These are phyloP conservation scores for Neodontobutis hainanensis DNA, from an alignment of 2,113 vertebrate species.

Conservation along the genomic window DNA sequence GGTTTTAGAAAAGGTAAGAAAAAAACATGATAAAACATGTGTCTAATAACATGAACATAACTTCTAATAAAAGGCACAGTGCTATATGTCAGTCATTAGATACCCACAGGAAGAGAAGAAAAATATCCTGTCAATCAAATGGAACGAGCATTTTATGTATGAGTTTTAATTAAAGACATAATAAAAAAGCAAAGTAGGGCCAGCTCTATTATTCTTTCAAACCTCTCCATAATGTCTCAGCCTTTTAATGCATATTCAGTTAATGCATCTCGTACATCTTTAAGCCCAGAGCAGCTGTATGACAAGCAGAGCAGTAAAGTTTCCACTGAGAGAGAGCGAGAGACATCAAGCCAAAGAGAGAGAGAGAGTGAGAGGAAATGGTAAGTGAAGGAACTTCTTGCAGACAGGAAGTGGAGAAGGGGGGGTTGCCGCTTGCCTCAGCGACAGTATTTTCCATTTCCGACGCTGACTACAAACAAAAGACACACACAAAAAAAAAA, in stretches of 20 bases:
- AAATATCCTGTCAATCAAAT: constrained; percentile 2
- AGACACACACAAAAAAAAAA: constrained; percentile 51
- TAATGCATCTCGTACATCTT: constrained; percentile 36
- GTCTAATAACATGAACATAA: neutral
- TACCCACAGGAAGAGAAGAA: constrained; percentile 3
- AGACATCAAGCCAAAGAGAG: constrained; percentile 36
- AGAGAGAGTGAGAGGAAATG: constrained; percentile 74
- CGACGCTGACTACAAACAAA: constrained; percentile 77
- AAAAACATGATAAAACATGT: too few species aligned
- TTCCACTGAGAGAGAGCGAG: constrained; percentile 70
- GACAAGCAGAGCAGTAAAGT: constrained; percentile 59
- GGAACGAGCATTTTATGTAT: too few species aligned
- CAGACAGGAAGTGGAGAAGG: constrained; percentile 85
- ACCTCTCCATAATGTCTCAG: too few species aligned
- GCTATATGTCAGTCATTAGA: constrained; percentile 7
- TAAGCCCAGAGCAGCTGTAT: constrained; percentile 48
- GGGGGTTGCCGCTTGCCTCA: constrained; percentile 72
- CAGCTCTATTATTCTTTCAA: too few species aligned
- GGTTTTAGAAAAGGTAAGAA: too few species aligned
- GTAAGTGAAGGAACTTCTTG: constrained; percentile 85
- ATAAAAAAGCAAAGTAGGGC: too few species aligned
- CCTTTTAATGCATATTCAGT: neutral
- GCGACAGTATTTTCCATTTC: constrained; percentile 84
- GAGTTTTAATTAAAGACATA: too few species aligned
- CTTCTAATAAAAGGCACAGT: neutral